Evolutionary conservation across 2,113 vertebrate species (phyloP), one percentile per base, ranked within the genome.

Genomic region (Dissostichus mawsoni): DNA sequence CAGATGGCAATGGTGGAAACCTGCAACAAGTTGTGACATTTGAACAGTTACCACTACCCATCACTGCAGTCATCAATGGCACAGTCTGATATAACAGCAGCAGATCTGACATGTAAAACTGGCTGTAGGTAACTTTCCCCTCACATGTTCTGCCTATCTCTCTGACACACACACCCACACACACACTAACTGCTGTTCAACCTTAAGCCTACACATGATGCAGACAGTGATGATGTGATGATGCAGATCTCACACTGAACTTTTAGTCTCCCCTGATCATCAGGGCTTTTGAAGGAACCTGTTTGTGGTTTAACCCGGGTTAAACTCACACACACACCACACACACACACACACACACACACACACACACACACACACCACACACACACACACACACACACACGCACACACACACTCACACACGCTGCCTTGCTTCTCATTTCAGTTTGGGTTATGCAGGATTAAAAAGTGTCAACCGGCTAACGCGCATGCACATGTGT

Each of bases 391-490:
- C 47, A 62, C 64, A 25, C n/a, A 74, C 58, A 65, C 48, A 29
- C 5, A 29, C 29, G 4, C 29, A 4, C 29, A 29, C 29, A 29
- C 23, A 64, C 18, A 41, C 14, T 13, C 61, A 68, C 48, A 65
- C 80, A 68, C 63, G 48, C 53, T 72, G 62, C 29, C 65, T 76
- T 7, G 53, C 85, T 80, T 78, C 59, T 76, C 57, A 71, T 89
- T 74, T 78, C 47, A 89, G 86, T 84, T 74, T 77, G 81, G 86
- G 82, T 91, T 87, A 91, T 68, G 70, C 75, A 68, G 82, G 41
- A 79, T 63, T 57, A 56, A 81, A 56, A 81, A 58, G 75, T 86
- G 73, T 84, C 83, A 81, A 71, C 77, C 69, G 78, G 47, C 70
- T 74, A 17, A 50, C 55, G 78, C 65, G 68, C 73, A 45, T 67